A percentile compares a stretch with the other conserved stretches of the same genome.
These are phyloP conservation scores for Lutraria lutraria DNA, from an alignment of 2,888 invertebrate species.

Conservation along the genomic window DNA sequence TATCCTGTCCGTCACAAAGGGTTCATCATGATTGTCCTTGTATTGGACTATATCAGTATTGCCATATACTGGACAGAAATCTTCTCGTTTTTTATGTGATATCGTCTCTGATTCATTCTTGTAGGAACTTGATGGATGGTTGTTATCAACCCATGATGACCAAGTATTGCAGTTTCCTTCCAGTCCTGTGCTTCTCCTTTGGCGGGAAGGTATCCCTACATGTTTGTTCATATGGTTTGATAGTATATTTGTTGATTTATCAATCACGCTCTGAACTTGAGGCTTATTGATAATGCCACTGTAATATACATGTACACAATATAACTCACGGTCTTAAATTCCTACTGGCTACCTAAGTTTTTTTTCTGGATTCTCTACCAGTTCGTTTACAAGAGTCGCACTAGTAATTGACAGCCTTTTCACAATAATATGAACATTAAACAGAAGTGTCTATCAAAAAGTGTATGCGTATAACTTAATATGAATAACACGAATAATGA, in stretches of 20 bases:
- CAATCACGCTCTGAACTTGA: not conserved
- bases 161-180: slow-evolving; percentile 5
- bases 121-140: not conserved
- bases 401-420: too few relatives aligned
- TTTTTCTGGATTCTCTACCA: too few relatives aligned
- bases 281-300: not conserved
- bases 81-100: not conserved
- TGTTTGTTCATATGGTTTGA: not conserved
- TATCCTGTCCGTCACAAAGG: slow-evolving; percentile 14
- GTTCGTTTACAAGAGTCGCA: too few relatives aligned
- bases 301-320: not conserved
- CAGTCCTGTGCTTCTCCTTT: not conserved
- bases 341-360: too few relatives aligned
- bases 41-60: not conserved
- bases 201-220: not conserved
- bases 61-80: not conserved
- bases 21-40: slow-evolving; percentile 9
- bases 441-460: too few relatives aligned
- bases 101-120: not conserved
- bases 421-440: too few relatives aligned
- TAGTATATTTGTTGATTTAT: not conserved
- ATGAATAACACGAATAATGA: too few relatives aligned
- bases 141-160: not conserved
- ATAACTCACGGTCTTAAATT: not conserved
- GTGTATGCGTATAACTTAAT: too few relatives aligned